These are phyloP conservation scores for Neomonachus schauinslandi DNA, from an alignment of 2,113 vertebrate genomes.

Conservation along the genomic window DNA sequence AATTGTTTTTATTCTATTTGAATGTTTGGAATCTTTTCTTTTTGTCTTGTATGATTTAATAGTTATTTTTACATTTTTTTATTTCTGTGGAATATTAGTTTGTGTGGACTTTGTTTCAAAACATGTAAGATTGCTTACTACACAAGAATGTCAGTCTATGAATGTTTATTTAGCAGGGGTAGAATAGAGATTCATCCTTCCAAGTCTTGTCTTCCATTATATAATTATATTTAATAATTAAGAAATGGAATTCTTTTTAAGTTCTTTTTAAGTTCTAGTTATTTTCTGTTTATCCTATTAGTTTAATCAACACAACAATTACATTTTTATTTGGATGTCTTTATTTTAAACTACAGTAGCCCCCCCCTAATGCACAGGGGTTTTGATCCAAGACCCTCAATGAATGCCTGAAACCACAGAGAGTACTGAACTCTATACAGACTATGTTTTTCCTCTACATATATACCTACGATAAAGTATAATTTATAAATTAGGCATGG, in stretches of 20 bases:
- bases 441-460: not conserved
- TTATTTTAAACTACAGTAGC: not conserved
- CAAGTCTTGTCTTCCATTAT: not conserved
- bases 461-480: not conserved
- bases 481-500: not conserved
- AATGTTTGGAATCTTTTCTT: not conserved
- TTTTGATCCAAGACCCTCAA: not conserved
- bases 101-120: no score
- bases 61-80: not conserved
- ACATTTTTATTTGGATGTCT: not conserved
- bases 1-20: not conserved
- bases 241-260: not conserved
- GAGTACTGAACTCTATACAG: not conserved
- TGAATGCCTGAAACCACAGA: not conserved
- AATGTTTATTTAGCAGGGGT: no score
- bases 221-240: not conserved
- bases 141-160: no score
- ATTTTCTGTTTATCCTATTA: not conserved
- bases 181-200: not conserved
- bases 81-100: not conserved
- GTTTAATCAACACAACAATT: not conserved
- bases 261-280: not conserved
- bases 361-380: not conserved
- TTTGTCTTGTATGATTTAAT: not conserved
- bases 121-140: no score